Conservation (phyloP, 2,797 vertebrate species). For the Staurois parvus region DNA sequence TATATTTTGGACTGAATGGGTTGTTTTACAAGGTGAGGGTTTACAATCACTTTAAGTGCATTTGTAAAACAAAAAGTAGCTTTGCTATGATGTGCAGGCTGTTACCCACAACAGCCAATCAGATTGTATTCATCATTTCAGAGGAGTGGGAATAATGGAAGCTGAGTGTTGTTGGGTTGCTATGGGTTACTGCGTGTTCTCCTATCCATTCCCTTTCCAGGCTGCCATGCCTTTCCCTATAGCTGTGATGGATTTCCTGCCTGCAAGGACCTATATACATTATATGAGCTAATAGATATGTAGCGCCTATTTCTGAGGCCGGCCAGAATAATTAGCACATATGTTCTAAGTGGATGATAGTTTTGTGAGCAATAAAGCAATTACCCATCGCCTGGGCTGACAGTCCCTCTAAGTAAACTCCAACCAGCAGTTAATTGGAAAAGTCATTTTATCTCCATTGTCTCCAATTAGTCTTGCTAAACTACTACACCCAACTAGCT, state of each 20-base stretch:
- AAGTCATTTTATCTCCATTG: slow-evolving; percentile 87
- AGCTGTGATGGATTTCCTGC: slow-evolving; percentile 11
- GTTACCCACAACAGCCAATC: too few species aligned
- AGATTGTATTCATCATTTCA: too few species aligned
- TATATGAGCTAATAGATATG: slow-evolving; percentile 92
- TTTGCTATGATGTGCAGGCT: too few species aligned
- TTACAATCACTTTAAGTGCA: too few species aligned
- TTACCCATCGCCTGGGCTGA: slow-evolving; percentile 89
- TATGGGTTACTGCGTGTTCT: too few species aligned
- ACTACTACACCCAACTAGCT: slow-evolving; percentile 80
- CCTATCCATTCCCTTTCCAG: background rate
- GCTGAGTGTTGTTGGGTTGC: too few species aligned
- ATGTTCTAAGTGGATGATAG: slow-evolving; percentile 93
- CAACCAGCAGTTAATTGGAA: slow-evolving; percentile 91
- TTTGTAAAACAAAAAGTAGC: too few species aligned
- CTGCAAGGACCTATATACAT: slow-evolving; percentile 68
- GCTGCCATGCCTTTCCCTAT: background rate
- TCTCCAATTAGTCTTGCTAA: slow-evolving; percentile 86
- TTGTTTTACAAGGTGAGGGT: too few species aligned
- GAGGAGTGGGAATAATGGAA: too few species aligned
- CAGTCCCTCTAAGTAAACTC: slow-evolving; percentile 88
- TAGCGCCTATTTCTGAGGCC: slow-evolving; percentile 82
- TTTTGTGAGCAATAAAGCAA: slow-evolving; percentile 97
- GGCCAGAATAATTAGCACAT: slow-evolving; percentile 94
- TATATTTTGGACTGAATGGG: too few species aligned